Conservation (phyloP, 2,113 vertebrate species). For the Campylomormyrus tamandua region DNA sequence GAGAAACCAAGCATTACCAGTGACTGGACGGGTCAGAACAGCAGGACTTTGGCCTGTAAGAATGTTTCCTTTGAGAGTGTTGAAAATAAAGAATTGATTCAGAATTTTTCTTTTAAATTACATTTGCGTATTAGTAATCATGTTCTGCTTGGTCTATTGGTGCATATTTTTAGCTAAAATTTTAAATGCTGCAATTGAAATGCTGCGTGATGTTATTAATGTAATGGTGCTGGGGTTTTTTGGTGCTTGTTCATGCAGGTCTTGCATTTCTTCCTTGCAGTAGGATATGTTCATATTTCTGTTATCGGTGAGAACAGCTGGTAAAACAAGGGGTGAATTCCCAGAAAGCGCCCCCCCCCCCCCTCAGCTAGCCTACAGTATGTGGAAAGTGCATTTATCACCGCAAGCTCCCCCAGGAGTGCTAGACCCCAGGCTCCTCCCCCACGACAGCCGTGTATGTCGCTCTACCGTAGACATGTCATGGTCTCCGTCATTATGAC, state of each 20-base stretch:
- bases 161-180: not conserved
- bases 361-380: not conserved
- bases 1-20: not conserved
- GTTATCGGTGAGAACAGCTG: not conserved
- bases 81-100: not conserved
- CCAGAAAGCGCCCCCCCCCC: not conserved
- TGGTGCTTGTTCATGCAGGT: not conserved
- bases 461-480: not conserved
- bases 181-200: not conserved
- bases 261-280: not conserved
- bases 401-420: not conserved
- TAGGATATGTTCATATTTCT: not conserved
- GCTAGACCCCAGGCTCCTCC: not conserved
- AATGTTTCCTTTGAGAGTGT: not conserved
- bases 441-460: not conserved
- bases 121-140: not conserved
- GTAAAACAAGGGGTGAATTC: not conserved
- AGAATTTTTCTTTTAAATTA: not conserved
- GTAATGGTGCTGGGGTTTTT: not conserved
- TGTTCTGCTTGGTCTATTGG: not conserved
- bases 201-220: not conserved
- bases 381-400: not conserved
- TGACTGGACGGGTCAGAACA: not conserved
- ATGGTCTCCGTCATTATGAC: not conserved
- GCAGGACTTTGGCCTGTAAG: not conserved